phyloP scores from a whole-genome alignment of 2,113 vertebrate species.

The Willisornis vidua region DNA sequence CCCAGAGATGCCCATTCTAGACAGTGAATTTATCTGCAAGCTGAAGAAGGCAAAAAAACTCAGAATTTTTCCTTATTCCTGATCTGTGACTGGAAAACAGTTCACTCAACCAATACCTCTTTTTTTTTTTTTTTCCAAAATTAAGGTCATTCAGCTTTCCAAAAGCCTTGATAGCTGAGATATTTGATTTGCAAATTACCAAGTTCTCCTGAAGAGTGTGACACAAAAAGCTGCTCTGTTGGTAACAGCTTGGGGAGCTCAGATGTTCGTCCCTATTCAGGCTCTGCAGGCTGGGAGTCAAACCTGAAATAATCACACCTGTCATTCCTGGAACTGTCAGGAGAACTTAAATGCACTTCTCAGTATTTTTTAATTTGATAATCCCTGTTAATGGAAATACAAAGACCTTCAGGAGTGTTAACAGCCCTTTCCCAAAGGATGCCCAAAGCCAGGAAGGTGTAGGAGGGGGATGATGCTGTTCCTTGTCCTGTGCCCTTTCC shows the following conservation, averaged over 20 bases:
- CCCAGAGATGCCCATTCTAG: background rate
- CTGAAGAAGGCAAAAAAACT: background rate
- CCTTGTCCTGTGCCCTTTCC: constrained; percentile 12
- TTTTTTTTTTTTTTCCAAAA: background rate
- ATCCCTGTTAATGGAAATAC: background rate
- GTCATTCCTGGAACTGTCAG: background rate
- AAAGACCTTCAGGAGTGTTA: background rate
- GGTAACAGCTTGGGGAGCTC: background rate
- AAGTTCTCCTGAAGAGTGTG: background rate
- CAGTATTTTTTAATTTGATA: background rate
- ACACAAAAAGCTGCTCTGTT: background rate
- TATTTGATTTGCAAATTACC: background rate
- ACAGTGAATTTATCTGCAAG: background rate
- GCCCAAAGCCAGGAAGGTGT: background rate
- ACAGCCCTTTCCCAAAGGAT: background rate
- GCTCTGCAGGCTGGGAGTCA: background rate
- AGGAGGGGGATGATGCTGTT: constrained; percentile 13
- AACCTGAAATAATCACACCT: background rate
- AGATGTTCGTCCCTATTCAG: background rate
- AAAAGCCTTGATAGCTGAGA: background rate
- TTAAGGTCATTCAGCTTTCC: background rate
- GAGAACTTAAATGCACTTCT: background rate
- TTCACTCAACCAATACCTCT: background rate
- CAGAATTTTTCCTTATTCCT: background rate
- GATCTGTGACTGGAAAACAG: background rate